phyloP scores from a whole-genome alignment of 2,797 vertebrate species.

The Menidia menidia region DNA sequence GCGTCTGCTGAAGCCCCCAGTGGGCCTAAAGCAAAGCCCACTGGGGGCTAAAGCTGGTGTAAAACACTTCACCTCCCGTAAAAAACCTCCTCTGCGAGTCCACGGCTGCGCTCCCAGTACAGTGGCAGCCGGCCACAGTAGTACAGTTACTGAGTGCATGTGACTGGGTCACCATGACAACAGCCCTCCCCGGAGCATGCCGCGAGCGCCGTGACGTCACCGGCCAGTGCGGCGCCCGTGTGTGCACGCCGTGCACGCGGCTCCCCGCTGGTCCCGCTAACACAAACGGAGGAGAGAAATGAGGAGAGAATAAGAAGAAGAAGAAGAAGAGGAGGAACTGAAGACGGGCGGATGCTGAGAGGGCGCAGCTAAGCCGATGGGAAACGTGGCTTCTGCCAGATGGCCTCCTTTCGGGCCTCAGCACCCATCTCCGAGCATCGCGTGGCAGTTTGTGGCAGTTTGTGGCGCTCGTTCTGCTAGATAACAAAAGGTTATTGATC shows the following conservation, averaged over 20 bases:
- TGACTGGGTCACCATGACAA: constrained; percentile 80
- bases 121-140: constrained; percentile 44
- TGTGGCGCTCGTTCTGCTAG: constrained; percentile 12
- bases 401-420: constrained; percentile 28
- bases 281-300: constrained; percentile 10
- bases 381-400: constrained; percentile 19
- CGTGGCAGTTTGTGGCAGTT: neutral
- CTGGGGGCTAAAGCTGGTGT: constrained; percentile 4
- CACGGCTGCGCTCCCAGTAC: constrained; percentile 17
- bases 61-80: neutral
- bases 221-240: constrained; percentile 27
- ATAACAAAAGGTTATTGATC: constrained; percentile 40
- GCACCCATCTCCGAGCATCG: constrained; percentile 4
- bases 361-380: constrained; percentile 16
- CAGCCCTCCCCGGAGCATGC: constrained; percentile 71
- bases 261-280: constrained; percentile 15
- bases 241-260: constrained; percentile 23
- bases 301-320: neutral
- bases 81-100: constrained; percentile 2
- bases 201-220: constrained; percentile 65
- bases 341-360: neutral
- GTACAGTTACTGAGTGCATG: constrained; percentile 69
- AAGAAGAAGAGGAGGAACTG: neutral
- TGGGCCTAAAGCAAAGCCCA: neutral
- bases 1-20: neutral